A percentile compares a stretch with the other conserved stretches of the same genome.
Conservation (phyloP, 2,113 vertebrate species). For the Plectropomus leopardus region DNA sequence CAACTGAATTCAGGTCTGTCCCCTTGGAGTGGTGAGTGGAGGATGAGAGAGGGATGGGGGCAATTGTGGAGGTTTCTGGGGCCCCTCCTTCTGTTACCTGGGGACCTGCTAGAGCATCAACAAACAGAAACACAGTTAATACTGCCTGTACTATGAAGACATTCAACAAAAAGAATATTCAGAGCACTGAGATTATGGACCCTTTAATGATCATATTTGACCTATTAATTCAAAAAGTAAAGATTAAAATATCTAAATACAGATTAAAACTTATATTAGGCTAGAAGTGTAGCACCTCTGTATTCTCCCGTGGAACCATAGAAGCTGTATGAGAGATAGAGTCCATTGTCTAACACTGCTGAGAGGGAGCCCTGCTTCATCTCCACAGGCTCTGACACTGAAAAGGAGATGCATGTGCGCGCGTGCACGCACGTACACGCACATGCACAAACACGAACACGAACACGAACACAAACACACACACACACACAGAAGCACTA, state of each 20-base stretch:
- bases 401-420: too few relatives aligned
- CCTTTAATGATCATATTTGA: neutral
- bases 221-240: neutral
- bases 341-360: conserved; percentile 89
- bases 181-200: neutral
- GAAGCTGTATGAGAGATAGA: conserved; percentile 91
- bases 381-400: conserved; percentile 51
- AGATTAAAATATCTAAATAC: neutral
- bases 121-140: conserved; percentile 14
- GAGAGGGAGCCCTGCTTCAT: conserved; percentile 90
- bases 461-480: too few relatives aligned
- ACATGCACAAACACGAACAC: too few relatives aligned
- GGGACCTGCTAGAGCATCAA: conserved; percentile 33
- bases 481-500: neutral
- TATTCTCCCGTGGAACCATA: conserved; percentile 86
- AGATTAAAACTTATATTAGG: neutral
- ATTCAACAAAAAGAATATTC: neutral
- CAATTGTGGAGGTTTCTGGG: conserved; percentile 58
- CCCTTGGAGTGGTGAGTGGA: conserved; percentile 7
- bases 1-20: conserved; percentile 25
- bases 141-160: neutral
- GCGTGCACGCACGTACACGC: too few relatives aligned
- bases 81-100: neutral
- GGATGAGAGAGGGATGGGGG: conserved; percentile 63
- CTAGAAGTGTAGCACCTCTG: conserved; percentile 80